These are phyloP conservation scores for Aphelenchoides fujianensis DNA, from an alignment of 1,140 invertebrate species.

Conservation along the genomic window DNA sequence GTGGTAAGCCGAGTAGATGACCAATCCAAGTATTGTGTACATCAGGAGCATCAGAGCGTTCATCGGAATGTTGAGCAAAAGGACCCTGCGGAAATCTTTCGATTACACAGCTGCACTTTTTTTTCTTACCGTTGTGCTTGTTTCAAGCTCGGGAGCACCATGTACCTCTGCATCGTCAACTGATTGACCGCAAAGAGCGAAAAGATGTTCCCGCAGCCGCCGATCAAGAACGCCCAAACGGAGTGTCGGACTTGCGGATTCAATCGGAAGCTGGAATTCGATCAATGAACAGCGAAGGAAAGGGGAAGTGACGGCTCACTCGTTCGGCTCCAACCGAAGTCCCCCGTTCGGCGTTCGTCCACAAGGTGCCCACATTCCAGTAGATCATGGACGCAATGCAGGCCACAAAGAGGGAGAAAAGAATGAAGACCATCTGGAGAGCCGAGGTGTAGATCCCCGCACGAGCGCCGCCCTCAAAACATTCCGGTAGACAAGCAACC, in stretches of 20 bases:
- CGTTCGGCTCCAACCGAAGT: conserved; percentile 17
- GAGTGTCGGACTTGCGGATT: conserved; percentile 50
- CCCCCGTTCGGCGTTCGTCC: conserved; percentile 21
- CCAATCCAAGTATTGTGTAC: conserved; percentile 40
- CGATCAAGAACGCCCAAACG: conserved; percentile 39
- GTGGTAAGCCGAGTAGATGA: conserved; percentile 44
- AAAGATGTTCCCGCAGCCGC: conserved; percentile 43
- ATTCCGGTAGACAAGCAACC: background rate
- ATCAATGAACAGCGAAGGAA: conserved; percentile 24
- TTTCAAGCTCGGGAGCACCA: conserved; percentile 39
- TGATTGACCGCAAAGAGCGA: conserved; percentile 49
- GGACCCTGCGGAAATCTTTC: conserved; percentile 34
- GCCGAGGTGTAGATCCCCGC: conserved; percentile 53
- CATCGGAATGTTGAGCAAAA: conserved; percentile 50
- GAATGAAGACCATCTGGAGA: conserved; percentile 49
- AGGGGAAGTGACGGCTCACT: conserved; percentile 26
- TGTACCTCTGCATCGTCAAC: conserved; percentile 45
- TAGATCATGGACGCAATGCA: conserved; percentile 34
- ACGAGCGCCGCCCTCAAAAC: conserved; percentile 49
- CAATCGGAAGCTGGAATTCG: conserved; percentile 45
- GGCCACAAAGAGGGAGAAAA: conserved; percentile 35
- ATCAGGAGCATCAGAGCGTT: conserved; percentile 39
- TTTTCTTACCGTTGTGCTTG: conserved; percentile 45
- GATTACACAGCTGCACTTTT: conserved; percentile 9
- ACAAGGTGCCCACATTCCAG: conserved; percentile 17